These are phyloP conservation scores for Drosophila equinoxialis DNA, from an alignment of 1,140 invertebrate species.

Conservation along the genomic window DNA sequence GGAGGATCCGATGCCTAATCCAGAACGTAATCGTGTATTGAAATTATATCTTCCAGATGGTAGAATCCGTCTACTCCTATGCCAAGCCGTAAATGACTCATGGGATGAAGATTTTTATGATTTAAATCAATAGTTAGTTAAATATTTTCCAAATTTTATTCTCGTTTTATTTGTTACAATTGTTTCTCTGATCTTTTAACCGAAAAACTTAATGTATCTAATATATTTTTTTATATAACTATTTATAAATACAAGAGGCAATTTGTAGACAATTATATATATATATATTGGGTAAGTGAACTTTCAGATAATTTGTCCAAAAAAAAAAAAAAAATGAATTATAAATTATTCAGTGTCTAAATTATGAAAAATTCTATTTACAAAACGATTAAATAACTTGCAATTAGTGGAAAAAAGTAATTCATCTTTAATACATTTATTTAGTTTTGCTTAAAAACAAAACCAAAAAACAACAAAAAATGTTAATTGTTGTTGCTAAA, in stretches of 20 bases:
- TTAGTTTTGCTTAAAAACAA: background rate
- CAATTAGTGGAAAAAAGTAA: background rate
- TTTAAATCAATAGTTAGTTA: too few relatives aligned
- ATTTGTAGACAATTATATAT: background rate
- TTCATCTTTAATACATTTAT: background rate
- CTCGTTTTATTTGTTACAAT: background rate
- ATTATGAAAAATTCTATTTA: slow-evolving; percentile 8
- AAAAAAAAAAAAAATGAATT: background rate
- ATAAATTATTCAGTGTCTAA: background rate
- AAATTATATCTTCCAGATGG: background rate
- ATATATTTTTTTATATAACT: background rate
- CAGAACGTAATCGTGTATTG: background rate
- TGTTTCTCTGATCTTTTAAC: slow-evolving; percentile 1
- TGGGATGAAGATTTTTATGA: background rate
- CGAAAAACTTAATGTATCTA: background rate
- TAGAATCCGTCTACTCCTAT: background rate
- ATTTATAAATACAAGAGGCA: slow-evolving; percentile 5
- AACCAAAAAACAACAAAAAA: background rate
- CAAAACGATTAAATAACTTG: background rate
- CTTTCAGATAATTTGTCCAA: slow-evolving; percentile 1
- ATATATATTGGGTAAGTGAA: slow-evolving; percentile 1
- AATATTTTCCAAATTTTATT: background rate
- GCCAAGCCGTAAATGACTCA: background rate
- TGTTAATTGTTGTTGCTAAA: too few relatives aligned
- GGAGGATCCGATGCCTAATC: too few relatives aligned